Percentiles rank a stretch among this genome's conserved stretches.
phyloP scores from a whole-genome alignment of 2,113 vertebrate genomes.

The Mastomys coucha region DNA sequence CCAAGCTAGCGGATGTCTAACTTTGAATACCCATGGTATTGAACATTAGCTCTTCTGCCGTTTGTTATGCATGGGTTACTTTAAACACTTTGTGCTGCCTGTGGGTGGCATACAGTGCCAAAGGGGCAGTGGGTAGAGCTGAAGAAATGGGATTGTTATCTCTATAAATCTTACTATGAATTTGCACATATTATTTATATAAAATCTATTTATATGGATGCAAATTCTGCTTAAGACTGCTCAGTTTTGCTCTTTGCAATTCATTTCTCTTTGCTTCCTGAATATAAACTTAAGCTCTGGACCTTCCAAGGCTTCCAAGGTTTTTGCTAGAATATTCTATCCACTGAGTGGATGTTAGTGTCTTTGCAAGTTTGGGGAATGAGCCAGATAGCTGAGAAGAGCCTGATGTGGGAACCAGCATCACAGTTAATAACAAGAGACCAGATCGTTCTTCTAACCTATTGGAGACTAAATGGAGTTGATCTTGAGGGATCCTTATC shows the following conservation, averaged over 20 bases:
- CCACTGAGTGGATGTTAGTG: neutral
- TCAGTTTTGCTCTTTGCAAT: neutral
- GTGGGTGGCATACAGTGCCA: rapidly evolving
- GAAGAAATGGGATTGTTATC: neutral
- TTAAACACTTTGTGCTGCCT: rapidly evolving
- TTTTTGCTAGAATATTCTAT: neutral
- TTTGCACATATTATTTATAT: neutral
- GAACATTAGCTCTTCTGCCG: neutral
- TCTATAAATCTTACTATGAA: neutral
- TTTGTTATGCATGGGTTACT: neutral
- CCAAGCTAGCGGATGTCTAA: neutral
- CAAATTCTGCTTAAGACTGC: neutral
- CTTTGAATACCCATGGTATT: neutral
- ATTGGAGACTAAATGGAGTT: neutral
- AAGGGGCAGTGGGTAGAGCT: neutral
- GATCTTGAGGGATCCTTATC: neutral
- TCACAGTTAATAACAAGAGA: neutral
- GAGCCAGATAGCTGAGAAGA: neutral
- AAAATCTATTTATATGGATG: neutral
- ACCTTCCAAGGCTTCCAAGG: neutral
- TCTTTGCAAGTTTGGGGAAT: neutral
- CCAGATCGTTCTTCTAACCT: neutral
- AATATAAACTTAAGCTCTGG: neutral
- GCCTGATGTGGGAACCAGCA: neutral
- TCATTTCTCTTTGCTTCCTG: slow-evolving; percentile 11